Evolutionary conservation across 2,888 invertebrate species (phyloP), one percentile per base, ranked within the genome.

Genomic region (Scrobipalpa atriplicella): DNA sequence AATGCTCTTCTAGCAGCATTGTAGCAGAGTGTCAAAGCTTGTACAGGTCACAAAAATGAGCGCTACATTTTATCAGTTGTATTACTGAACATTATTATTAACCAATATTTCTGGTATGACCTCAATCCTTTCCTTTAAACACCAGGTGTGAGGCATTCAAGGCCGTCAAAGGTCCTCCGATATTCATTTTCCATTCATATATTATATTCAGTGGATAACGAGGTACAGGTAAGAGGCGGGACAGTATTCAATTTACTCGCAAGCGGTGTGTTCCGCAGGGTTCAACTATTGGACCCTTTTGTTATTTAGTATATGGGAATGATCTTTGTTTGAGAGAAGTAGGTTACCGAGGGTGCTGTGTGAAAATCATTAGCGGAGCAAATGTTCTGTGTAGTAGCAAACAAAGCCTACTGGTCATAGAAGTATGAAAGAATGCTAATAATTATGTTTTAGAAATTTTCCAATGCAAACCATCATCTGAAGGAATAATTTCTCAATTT

Each of bases 191-290:
- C 21, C 29, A 56, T 56, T 56, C 54, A 56, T 21, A 13, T 13
- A 70, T 68, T 74, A 72, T 72, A 73, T 74, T 68, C 72, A 72
- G 43, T 43, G 19, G 62, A 64, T 65, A 72, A 72, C 70, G 70
- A 71, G 69, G 71, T 68, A 74, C 74, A 74, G 69, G 72, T 71
- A 74, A 73, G 71, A 68, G 73, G 73, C 72, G 73, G 72, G 61
- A 67, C 71, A 54, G 67, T 69, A 69, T 73, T 73, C 73, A 70
- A 73, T 72, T 71, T 72, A 71, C 68, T 67, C 64, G 56, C 64
- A 54, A 60, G 43, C 43, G 52, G 19, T 64, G 62, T 66, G 69
- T 68, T 64, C 38, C 56, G 72, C 68, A 60, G 69, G 43, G 43
- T 66, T 18, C 6, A 1, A 36, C 39, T 16, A 8, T 38, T 64